phyloP scores from a whole-genome alignment of 2,888 invertebrate genomes.

The Lasioglossum lativentre region DNA sequence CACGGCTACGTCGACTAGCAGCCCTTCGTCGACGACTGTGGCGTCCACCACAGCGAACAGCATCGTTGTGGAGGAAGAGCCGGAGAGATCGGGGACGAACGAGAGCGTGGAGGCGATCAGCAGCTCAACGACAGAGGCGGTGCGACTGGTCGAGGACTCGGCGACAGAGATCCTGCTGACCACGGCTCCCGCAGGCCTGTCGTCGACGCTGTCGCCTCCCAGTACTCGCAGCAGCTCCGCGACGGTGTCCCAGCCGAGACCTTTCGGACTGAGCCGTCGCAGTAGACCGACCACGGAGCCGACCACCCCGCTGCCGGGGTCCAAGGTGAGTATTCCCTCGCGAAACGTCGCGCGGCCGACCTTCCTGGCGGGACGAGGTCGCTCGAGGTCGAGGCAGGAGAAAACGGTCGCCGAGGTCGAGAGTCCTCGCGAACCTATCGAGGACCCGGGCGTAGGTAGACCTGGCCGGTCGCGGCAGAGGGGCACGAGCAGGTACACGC shows the following conservation, averaged over 20 bases:
- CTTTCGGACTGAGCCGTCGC: constrained; percentile 85
- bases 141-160: constrained; percentile 78
- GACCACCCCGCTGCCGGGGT: constrained; percentile 64
- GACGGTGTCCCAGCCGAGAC: constrained; percentile 85
- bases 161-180: constrained; percentile 79
- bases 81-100: background rate
- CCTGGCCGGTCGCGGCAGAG: constrained; percentile 60
- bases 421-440: constrained; percentile 19
- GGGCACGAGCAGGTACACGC: constrained; percentile 70
- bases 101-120: background rate
- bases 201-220: constrained; percentile 65
- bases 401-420: constrained; percentile 40
- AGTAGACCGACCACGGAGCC: constrained; percentile 81
- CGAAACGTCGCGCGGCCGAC: constrained; percentile 82
- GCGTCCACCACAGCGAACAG: constrained; percentile 20
- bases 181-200: constrained; percentile 68
- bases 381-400: constrained; percentile 70
- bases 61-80: background rate
- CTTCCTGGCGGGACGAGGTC: constrained; percentile 75
- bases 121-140: constrained; percentile 61
- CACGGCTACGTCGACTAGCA: background rate
- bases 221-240: constrained; percentile 72
- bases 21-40: background rate
- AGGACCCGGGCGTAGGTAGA: constrained; percentile 26
- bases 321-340: constrained; percentile 82